Base-by-base conservation (phyloP, 2,888 invertebrate species). In the Chymomyza procnemis region DNA sequence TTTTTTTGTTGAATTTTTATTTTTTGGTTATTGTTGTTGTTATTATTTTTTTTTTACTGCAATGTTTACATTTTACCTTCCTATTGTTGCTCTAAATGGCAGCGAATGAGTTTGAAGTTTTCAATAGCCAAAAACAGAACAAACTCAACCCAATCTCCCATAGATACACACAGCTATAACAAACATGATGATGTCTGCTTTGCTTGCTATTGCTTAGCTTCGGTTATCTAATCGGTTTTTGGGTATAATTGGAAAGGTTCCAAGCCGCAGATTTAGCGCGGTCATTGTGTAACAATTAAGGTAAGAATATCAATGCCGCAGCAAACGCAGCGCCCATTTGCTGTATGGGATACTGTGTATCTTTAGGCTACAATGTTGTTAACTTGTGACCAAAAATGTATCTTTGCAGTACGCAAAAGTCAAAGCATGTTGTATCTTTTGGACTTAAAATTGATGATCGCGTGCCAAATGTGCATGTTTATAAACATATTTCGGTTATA, bases 401-500 rank as follows among this genome's bases (percentile, higher is more conserved):
- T 80, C 83, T 84, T 41, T 69, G 48, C 62, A 74, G 79, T 86
- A 80, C 86, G 86, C 85, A 84, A 55, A 22, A n/a, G 76, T 76
- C 68, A 50, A 50, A 50, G 48, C 16, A 12, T 50, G 16, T 16
- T 16, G 48, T 18, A 50, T 16, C 48, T 18, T 16, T 18, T 16
- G 18, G 18, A 46, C 14, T 41, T 74, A 78, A 86, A 81, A 86
- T 86, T 86, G 80, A 82, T 82, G 80, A 84, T 84, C 84, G 84
- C 84, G 84, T 84, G 87, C 83, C 87, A 84, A 84, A 87, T 82
- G 82, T 84, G 86, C 85, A 84, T 84, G 79, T 87, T 87, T 83
- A 86, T 86, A 76, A 83, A 83, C 87, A 86, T 83, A 81, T 81
- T 85, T 81, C 78, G 26, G 19, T 47, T 59, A 47, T 34, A 47